phyloP scores from a whole-genome alignment of 2,888 invertebrate species.

The Druceiella hillmani region DNA sequence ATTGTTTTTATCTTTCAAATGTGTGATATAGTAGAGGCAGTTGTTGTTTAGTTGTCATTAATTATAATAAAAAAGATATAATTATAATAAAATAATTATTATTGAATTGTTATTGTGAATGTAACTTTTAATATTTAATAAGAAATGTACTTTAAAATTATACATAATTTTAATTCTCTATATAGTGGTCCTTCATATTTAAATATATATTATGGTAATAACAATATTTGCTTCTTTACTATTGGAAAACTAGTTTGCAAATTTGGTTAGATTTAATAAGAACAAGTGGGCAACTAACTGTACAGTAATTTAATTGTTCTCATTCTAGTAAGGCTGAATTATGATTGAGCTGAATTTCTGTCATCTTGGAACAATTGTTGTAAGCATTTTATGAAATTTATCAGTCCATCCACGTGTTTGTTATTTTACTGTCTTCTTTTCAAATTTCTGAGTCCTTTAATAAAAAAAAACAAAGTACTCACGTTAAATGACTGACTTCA shows the following conservation, averaged over 20 bases:
- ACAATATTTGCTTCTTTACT: constrained; percentile 8
- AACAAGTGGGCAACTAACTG: constrained; percentile 18
- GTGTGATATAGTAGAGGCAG: constrained; percentile 54
- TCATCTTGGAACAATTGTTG: too few relatives aligned
- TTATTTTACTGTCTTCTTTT: too few relatives aligned
- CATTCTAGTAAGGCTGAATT: too few relatives aligned
- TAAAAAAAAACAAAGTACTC: too few relatives aligned
- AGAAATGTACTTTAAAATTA: constrained; percentile 37
- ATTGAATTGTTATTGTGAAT: constrained; percentile 51
- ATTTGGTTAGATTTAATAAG: constrained; percentile 15
- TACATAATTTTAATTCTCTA: constrained; percentile 31
- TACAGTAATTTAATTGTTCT: constrained; percentile 21
- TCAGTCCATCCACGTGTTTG: too few relatives aligned
- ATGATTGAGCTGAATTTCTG: too few relatives aligned
- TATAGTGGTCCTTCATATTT: constrained; percentile 28
- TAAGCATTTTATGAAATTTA: too few relatives aligned
- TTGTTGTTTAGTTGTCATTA: constrained; percentile 54
- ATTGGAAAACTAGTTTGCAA: constrained; percentile 5
- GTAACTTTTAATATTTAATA: constrained; percentile 48
- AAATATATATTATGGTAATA: constrained; percentile 12
- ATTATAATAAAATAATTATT: constrained; percentile 35
- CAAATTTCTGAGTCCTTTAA: too few relatives aligned
- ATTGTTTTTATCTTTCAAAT: constrained; percentile 54
- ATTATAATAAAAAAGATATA: too few relatives aligned
- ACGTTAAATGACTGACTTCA: too few relatives aligned